Evolutionary conservation across 2,797 vertebrate species (phyloP), one percentile per base, ranked within the genome.

Genomic region (Neostethus bicornis): DNA sequence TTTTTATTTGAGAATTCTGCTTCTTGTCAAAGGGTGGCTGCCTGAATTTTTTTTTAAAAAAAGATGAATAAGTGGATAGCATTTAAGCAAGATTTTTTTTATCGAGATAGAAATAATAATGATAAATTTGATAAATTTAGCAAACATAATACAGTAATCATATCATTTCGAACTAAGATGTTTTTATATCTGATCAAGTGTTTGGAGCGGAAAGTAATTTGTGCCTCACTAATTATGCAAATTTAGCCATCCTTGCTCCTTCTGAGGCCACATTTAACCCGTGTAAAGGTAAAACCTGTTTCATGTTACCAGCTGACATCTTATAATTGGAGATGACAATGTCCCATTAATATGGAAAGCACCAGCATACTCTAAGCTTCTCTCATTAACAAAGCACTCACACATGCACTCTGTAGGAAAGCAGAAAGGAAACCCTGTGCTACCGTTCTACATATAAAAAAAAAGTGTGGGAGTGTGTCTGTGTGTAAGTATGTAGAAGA

Each of bases 261-360:
- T 51, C 53, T 37, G 25, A 56, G 20, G 24, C 19, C 5, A 35
- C 41, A 12, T 28, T 46, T 19, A 39, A 46, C 58, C 44, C 50
- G 62, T 43, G 34, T 47, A 50, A 62, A 21, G 45, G 19, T 20
- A 44, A 58, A 71, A 57, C 35, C 26, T 17, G 42, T 38, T n/a
- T 42, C 34, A 23, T 39, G 38, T 64, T 63, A 32, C 48, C 16
- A 13, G 19, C 24, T 58, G 25, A 32, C 43, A 67, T 68, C 56
- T 32, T 68, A 45, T 61, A 65, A 43, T 26, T 45, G 3, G 44
- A 29, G 41, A 44, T 68, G 55, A 61, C 53, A 28, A 53, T 77
- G 69, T 76, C 77, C 73, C 74, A 75, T 79, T 83, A 70, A 79
- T 72, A 35, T 17, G 42, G 11, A 4, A 49, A 55, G 60, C 51